Evolutionary conservation across 2,888 invertebrate genomes (phyloP).

Genomic region (Nemotelus pantherinus): DNA sequence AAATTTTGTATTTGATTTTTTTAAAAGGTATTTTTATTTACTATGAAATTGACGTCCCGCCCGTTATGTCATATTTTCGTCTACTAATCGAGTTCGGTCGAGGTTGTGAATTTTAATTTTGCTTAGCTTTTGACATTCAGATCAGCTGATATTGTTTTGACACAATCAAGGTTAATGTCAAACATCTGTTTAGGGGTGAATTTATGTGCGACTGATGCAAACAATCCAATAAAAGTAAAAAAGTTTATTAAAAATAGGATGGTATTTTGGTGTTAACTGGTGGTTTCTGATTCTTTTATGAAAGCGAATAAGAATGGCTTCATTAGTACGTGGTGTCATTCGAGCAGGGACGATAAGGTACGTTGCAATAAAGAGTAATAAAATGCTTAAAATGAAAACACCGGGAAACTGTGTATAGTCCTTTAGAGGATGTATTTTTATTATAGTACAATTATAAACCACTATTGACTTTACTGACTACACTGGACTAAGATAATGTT

Average conservation of each 20-base stretch:
- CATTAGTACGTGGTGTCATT: conserved; percentile 29
- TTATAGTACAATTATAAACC: no score
- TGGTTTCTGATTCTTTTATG: not conserved
- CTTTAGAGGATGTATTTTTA: no score
- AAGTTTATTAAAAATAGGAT: not conserved
- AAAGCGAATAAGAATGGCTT: conserved; percentile 13
- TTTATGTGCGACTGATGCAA: no score
- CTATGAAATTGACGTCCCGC: conserved; percentile 13
- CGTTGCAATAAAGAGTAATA: not conserved
- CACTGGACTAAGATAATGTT: no score
- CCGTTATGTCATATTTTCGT: conserved; percentile 37
- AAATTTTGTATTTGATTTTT: no score
- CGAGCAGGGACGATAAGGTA: not conserved
- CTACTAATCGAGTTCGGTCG: not conserved
- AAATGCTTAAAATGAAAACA: no score
- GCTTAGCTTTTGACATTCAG: not conserved
- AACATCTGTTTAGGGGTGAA: no score
- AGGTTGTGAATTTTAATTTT: not conserved
- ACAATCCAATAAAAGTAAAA: not conserved
- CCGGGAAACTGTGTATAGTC: no score
- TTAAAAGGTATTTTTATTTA: conserved; percentile 4
- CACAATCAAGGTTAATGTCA: not conserved
- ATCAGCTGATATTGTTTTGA: conserved; percentile 8
- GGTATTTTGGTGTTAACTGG: not conserved
- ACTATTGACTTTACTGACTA: no score